These are phyloP conservation scores for Labeo rohita DNA, from an alignment of 2,113 vertebrate species.

Conservation along the genomic window DNA sequence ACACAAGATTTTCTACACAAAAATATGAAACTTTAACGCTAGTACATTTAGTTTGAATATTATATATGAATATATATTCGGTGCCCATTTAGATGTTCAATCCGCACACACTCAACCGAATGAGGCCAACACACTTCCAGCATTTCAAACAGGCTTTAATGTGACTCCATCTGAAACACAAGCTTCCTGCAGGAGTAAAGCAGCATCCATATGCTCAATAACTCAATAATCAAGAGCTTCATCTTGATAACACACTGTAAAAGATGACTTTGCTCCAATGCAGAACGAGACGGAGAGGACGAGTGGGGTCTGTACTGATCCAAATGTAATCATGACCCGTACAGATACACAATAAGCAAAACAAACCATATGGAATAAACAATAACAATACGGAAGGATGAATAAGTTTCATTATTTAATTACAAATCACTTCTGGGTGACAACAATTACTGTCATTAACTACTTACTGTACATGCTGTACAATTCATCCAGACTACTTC, in stretches of 20 bases:
- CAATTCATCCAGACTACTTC: not conserved
- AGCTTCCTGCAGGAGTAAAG: not conserved
- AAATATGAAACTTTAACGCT: too few relatives aligned
- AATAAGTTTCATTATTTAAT: not conserved
- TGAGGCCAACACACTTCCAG: not conserved
- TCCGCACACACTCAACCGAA: not conserved
- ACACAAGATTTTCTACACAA: too few relatives aligned
- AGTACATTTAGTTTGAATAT: too few relatives aligned
- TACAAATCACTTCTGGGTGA: not conserved
- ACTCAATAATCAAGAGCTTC: not conserved
- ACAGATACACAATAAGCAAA: not conserved
- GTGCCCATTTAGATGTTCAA: not conserved
- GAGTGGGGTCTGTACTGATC: not conserved
- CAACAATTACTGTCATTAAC: not conserved
- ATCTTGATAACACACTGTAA: slow-evolving; percentile 1
- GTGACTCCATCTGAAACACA: not conserved
- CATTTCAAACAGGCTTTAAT: not conserved
- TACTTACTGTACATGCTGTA: not conserved
- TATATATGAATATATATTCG: too few relatives aligned
- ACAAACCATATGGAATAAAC: not conserved
- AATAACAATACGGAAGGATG: not conserved
- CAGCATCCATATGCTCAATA: not conserved
- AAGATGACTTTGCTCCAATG: not conserved
- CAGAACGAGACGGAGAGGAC: not conserved
- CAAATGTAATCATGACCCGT: not conserved